Base-by-base conservation (phyloP, 1,140 invertebrate genomes). In the Drosophila ercepeae region DNA sequence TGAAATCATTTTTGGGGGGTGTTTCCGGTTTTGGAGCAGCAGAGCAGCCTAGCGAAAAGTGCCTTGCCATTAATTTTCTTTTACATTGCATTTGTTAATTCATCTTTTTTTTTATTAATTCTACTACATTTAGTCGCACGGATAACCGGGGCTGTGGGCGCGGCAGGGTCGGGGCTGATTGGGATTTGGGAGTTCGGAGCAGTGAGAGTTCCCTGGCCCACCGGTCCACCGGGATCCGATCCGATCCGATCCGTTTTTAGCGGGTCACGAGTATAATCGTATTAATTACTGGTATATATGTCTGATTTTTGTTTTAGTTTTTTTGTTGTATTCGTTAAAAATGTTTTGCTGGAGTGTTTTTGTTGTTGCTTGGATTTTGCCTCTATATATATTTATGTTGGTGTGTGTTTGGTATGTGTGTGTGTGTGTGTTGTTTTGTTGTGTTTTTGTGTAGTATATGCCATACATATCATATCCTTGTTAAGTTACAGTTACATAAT, bases 401-500 rank as follows among this genome's bases (percentile, higher is more conserved):
- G 53, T 63, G 0, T 45, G 27, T 54, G 18, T 55, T 18, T 78
- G n/a, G 51, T 68, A 14, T 59, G 34, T 48, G 69, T 74, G 57
- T 71, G 50, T 39, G n/a, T 68, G 41, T 76, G 48, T 75, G 4
- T 53, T 44, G 27, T 68, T 13, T n/a, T n/a, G n/a, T n/a, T n/a
- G n/a, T 58, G 39, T 69, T 39, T 51, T 13, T 71, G 48, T 81
- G 63, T 61, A 34, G 41, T 78, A 57, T 75, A 55, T 89, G 54
- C 74, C 75, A 67, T 74, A 74, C 70, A 58, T 78, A 77, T 82
- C 86, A 74, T 82, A 83, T 81, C 59, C 69, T 44, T 74, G 55
- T 88, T 81, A 78, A 78, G 78, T 81, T 86, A 84, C 75, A 76
- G 63, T 88, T 86, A 81, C 72, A 81, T 76, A 76, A 81, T 69